Percentiles rank a stretch among this genome's conserved stretches.
These are phyloP conservation scores for Ataeniobius toweri DNA, from an alignment of 2,797 vertebrate species.

Conservation along the genomic window DNA sequence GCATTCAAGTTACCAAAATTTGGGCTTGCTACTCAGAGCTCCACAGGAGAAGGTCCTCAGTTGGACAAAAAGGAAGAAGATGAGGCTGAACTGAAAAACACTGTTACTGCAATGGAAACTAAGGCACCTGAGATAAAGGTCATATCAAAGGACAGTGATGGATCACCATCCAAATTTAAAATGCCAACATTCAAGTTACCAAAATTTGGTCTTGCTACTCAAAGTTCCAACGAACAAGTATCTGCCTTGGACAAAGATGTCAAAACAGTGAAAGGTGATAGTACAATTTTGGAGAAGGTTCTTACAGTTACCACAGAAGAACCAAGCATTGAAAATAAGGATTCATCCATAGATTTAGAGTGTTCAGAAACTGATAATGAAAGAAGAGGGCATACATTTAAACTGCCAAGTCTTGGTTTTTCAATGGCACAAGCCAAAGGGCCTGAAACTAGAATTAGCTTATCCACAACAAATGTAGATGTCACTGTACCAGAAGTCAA, in stretches of 20 bases:
- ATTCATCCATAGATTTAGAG: background rate
- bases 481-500: constrained; percentile 27
- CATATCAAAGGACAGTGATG: constrained; percentile 27
- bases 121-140: constrained; percentile 24
- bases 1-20: constrained; percentile 3
- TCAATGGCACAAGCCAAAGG: background rate
- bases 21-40: background rate
- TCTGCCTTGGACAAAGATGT: background rate
- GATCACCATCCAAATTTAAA: constrained; percentile 65
- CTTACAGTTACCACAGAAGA: background rate
- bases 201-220: background rate
- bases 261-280: background rate
- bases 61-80: background rate
- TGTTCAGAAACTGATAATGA: background rate
- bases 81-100: background rate
- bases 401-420: constrained; percentile 26
- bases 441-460: background rate
- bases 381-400: constrained; percentile 31
- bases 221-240: background rate
- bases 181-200: constrained; percentile 36
- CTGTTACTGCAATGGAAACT: constrained; percentile 11
- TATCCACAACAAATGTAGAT: constrained; percentile 52
- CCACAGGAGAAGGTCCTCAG: background rate
- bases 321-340: background rate
- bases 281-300: background rate